These are phyloP conservation scores for Ptychoptera contaminata DNA, from an alignment of 2,888 invertebrate genomes.

Conservation along the genomic window DNA sequence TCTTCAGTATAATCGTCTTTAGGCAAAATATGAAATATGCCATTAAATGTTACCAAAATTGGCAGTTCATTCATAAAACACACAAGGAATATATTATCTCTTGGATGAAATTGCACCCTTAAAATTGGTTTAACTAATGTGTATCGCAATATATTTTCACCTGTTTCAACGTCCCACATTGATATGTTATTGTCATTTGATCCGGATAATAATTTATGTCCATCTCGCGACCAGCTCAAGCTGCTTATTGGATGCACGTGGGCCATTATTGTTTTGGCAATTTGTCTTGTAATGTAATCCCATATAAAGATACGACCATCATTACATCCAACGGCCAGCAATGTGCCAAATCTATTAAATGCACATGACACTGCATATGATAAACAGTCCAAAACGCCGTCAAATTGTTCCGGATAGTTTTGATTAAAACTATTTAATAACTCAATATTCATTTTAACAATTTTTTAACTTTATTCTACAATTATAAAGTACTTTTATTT, in stretches of 20 bases:
- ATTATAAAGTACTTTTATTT: too few species aligned
- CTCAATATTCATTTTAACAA: too few species aligned
- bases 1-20: constrained; percentile 36
- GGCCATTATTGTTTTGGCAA: constrained; percentile 83
- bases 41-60: constrained; percentile 41
- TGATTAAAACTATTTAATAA: neutral
- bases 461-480: too few species aligned
- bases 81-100: constrained; percentile 60
- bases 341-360: constrained; percentile 76
- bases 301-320: constrained; percentile 93
- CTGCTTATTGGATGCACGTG: constrained; percentile 86
- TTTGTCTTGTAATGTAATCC: constrained; percentile 89
- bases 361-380: constrained; percentile 84
- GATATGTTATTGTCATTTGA: constrained; percentile 89
- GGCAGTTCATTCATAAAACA: constrained; percentile 87
- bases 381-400: constrained; percentile 79
- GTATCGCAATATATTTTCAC: constrained; percentile 77
- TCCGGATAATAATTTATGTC: constrained; percentile 59
- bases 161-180: constrained; percentile 79
- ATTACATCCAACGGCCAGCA: constrained; percentile 89
- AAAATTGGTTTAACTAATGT: constrained; percentile 53
- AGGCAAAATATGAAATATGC: neutral
- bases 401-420: constrained; percentile 81
- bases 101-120: constrained; percentile 80
- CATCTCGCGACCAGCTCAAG: constrained; percentile 55